Percentiles rank a stretch among this genome's conserved stretches.
phyloP scores from a whole-genome alignment of 2,113 vertebrate genomes.

The Carlito syrichta region DNA sequence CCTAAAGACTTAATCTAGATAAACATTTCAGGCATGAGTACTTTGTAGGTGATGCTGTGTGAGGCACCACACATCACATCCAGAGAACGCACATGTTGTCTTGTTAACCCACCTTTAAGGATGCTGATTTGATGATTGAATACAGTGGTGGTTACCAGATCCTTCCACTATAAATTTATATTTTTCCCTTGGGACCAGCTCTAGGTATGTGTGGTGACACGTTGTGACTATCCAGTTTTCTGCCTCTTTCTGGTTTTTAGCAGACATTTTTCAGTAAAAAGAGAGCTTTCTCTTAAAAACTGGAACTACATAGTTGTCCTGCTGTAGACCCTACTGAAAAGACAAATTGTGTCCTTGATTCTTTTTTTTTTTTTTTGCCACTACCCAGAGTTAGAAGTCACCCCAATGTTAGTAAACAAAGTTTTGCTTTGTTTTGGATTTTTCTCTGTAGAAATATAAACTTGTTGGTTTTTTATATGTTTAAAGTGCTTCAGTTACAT shows the following conservation, averaged over 20 bases:
- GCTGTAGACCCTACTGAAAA: neutral
- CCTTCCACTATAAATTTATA: neutral
- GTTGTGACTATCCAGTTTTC: neutral
- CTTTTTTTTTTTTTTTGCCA: neutral
- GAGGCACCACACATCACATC: too few relatives aligned
- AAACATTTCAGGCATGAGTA: neutral
- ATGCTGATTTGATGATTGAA: neutral
- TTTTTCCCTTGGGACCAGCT: neutral
- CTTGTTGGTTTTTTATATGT: neutral
- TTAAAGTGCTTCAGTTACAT: neutral
- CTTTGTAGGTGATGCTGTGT: neutral
- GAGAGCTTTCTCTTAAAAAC: neutral
- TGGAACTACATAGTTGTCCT: neutral
- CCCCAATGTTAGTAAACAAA: neutral
- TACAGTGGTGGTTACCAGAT: neutral
- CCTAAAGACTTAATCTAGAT: neutral
- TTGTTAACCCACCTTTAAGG: neutral
- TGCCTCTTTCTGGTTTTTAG: neutral
- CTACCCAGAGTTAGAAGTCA: neutral
- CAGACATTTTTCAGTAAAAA: neutral
- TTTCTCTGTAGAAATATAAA: neutral
- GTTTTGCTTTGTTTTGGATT: neutral
- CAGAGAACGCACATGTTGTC: neutral
- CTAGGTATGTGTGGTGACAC: neutral
- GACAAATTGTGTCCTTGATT: neutral